A percentile compares a stretch with the other conserved stretches of the same genome.
These are phyloP conservation scores for Callipepla squamata DNA, from an alignment of 2,113 vertebrate genomes.

Conservation along the genomic window DNA sequence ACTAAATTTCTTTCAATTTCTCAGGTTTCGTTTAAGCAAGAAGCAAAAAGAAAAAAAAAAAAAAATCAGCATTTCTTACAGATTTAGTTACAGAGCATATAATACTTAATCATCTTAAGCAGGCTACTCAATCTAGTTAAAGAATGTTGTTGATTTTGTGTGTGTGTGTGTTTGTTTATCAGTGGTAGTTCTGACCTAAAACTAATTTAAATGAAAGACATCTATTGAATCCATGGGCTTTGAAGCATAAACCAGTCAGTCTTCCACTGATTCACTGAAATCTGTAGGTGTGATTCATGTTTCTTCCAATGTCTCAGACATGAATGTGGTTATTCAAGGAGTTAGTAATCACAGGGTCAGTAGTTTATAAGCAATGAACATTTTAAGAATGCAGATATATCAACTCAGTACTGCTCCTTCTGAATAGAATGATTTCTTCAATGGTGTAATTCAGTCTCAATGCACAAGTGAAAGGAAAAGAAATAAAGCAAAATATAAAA, in stretches of 20 bases:
- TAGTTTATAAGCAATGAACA: constrained; percentile 12
- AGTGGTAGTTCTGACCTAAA: not conserved
- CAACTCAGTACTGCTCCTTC: not conserved
- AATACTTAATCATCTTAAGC: constrained; percentile 15
- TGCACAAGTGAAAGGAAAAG: not conserved
- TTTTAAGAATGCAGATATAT: constrained; percentile 1
- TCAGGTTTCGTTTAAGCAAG: constrained; percentile 5
- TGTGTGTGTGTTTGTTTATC: not conserved
- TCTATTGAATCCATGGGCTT: constrained; percentile 37
- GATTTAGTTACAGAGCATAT: not conserved
- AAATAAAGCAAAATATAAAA: not conserved
- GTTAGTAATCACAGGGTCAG: not conserved
- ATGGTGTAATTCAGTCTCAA: not conserved
- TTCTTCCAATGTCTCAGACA: constrained; percentile 8
- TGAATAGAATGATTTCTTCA: not conserved
- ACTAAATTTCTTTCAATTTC: not conserved
- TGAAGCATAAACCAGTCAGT: constrained; percentile 23
- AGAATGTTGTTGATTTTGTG: constrained; percentile 16
- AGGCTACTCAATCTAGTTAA: not conserved
- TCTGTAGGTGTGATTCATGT: constrained; percentile 10
- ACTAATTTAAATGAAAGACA: constrained; percentile 36
- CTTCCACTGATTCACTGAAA: constrained; percentile 37
- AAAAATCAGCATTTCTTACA: not conserved
- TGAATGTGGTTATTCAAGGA: constrained; percentile 45
- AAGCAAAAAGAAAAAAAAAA: not conserved